Conservation (phyloP, 1,140 invertebrate genomes). For the Ceratitis capitata region DNA sequence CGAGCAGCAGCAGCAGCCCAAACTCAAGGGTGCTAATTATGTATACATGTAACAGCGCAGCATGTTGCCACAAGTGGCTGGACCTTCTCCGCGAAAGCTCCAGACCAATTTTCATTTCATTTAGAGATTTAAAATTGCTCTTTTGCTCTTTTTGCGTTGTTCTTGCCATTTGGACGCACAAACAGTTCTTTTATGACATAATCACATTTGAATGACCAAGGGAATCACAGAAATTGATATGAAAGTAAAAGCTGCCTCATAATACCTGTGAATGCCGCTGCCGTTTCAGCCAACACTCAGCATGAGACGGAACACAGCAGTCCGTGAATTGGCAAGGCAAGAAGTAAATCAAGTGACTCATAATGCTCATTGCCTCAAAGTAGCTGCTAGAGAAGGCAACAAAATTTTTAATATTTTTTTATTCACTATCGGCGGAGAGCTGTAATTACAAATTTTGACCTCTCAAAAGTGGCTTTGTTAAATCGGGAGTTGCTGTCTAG, state of each 20-base stretch:
- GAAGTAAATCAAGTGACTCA: too few relatives aligned
- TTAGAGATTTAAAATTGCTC: too few relatives aligned
- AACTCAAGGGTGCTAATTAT: not conserved
- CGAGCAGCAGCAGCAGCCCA: not conserved
- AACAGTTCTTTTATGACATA: slow-evolving; percentile 15
- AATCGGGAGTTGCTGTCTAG: too few relatives aligned
- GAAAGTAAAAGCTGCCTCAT: not conserved
- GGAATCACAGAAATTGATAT: not conserved
- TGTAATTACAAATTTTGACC: too few relatives aligned
- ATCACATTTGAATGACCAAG: slow-evolving; percentile 12
- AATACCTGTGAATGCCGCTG: slow-evolving; percentile 11
- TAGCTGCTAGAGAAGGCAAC: too few relatives aligned
- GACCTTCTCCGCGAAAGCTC: not conserved
- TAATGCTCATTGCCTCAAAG: too few relatives aligned
- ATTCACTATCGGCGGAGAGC: too few relatives aligned
- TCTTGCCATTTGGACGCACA: not conserved
- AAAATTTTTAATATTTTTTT: too few relatives aligned
- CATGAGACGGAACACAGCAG: not conserved
- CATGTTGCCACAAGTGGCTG: not conserved
- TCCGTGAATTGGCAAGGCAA: not conserved
- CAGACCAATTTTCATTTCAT: too few relatives aligned
- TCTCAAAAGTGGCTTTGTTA: too few relatives aligned
- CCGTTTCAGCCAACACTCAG: not conserved
- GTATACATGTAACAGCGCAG: not conserved
- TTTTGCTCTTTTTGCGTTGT: too few relatives aligned